Base-by-base conservation (phyloP, 2,113 vertebrate genomes). In the Aegypius monachus region DNA sequence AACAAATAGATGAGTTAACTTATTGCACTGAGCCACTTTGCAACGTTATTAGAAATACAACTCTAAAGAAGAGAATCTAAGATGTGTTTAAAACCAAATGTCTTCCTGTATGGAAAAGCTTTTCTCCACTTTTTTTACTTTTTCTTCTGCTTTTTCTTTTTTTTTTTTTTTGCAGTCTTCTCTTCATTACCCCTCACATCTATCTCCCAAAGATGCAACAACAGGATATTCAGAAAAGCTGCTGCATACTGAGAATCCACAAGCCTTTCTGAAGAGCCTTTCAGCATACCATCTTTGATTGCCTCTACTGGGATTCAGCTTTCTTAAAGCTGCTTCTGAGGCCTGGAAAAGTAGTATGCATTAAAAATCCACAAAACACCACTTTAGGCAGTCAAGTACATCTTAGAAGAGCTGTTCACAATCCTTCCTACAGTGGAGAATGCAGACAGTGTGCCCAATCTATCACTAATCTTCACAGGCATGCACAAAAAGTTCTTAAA, bases 321-420 rank as follows among this genome's bases (percentile, higher is more conserved):
- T 94, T 84, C 94, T 80, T 91, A 95, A 95, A 94, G 80, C 81
- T 82, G 73, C 48, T 96, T 89, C 70, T 73, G 45, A 87, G 78
- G 61, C 48, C 68, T 74, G 56, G 68, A 91, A 84, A 93, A 93
- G 55, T 8, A 71, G 14, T 9, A 43, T 7, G 32, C 42, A 87
- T 83, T 87, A 94, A 93, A 90, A 91, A 68, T 72, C 67, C 61
- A 91, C 68, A 91, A 85, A 93, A 87, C 61, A 79, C 26, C 75
- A 79, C 65, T 93, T 95, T 34, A 93, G 92, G 75, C 67, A 95
- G 58, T 86, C 77, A 87, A 95, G 80, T 45, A 87, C 48, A 85
- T 95, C 56, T 92, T 68, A 92, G 48, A 27, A 74, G 65, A 75
- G 61, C 78, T 81, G 80, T 67, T 89, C 66, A 84, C 65, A 93